phyloP scores from a whole-genome alignment of 1,140 invertebrate genomes.

The Neuroterus valhalla region DNA sequence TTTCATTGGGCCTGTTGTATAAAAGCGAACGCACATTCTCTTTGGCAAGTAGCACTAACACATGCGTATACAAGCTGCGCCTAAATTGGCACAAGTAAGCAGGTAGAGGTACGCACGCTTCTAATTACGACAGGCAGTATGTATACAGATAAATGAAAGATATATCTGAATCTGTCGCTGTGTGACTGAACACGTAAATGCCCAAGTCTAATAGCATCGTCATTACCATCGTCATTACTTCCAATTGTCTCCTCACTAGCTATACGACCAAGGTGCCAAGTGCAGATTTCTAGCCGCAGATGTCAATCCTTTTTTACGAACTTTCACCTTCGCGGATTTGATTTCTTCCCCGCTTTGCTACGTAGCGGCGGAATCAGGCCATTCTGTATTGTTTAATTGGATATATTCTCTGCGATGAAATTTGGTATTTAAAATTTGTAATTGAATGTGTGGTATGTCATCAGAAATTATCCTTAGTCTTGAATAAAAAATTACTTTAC shows the following conservation, averaged over 20 bases:
- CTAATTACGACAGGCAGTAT: neutral
- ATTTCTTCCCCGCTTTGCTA: neutral
- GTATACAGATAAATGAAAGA: neutral
- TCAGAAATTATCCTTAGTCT: no score
- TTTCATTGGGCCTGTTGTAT: conserved; percentile 9
- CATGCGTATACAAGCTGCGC: conserved; percentile 10
- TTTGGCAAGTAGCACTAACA: conserved; percentile 24
- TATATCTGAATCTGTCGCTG: neutral
- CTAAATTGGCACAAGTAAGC: conserved; percentile 10
- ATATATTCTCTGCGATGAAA: neutral
- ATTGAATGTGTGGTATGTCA: no score
- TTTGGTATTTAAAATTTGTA: no score
- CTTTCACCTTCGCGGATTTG: conserved; percentile 15
- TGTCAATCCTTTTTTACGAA: conserved; percentile 17
- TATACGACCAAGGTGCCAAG: conserved; percentile 7
- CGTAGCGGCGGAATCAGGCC: neutral
- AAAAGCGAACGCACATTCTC: conserved; percentile 27
- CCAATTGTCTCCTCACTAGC: conserved; percentile 12
- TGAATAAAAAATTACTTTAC: no score
- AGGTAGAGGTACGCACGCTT: neutral
- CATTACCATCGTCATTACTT: conserved; percentile 8
- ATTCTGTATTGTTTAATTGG: neutral
- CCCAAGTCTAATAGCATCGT: conserved; percentile 6
- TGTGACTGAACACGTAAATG: neutral
- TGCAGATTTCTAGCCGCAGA: neutral